A percentile compares a stretch with the other conserved stretches of the same genome.
phyloP scores from a whole-genome alignment of 2,113 vertebrate genomes.

The Marcusenius ussheri region DNA sequence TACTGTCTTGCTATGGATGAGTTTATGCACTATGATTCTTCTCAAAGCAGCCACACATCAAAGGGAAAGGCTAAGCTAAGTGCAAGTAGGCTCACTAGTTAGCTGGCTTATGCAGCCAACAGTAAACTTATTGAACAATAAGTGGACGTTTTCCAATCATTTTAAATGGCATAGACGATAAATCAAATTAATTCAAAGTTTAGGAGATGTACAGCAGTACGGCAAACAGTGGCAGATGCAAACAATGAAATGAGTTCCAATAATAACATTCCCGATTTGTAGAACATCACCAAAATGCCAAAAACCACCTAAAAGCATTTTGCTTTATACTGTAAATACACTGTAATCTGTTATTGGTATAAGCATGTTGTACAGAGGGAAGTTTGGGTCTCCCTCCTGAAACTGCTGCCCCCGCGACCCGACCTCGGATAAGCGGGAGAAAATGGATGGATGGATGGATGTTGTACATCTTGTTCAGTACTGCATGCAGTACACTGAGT shows the following conservation, averaged over 20 bases:
- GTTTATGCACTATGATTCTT: not conserved
- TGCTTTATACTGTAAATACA: not conserved
- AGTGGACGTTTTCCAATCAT: not conserved
- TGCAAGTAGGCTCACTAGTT: not conserved
- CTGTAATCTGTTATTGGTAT: not conserved
- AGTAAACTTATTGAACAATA: not conserved
- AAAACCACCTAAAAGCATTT: not conserved
- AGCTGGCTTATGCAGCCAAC: not conserved
- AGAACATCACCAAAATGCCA: not conserved
- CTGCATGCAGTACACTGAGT: not conserved
- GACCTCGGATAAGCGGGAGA: too few species aligned
- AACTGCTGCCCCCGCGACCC: too few species aligned
- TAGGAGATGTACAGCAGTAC: not conserved
- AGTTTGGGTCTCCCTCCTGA: too few species aligned
- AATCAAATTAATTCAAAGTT: not conserved
- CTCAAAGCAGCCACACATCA: not conserved
- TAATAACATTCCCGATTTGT: not conserved
- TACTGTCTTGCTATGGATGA: not conserved
- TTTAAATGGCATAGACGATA: not conserved
- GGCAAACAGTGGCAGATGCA: not conserved
- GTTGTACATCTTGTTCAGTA: not conserved
- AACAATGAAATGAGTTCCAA: not conserved
- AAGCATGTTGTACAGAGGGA: not conserved
- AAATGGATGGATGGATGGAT: too few species aligned
- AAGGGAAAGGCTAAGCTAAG: not conserved